phyloP scores from a whole-genome alignment of 2,113 vertebrate species.

The Myxocyprinus asiaticus region DNA sequence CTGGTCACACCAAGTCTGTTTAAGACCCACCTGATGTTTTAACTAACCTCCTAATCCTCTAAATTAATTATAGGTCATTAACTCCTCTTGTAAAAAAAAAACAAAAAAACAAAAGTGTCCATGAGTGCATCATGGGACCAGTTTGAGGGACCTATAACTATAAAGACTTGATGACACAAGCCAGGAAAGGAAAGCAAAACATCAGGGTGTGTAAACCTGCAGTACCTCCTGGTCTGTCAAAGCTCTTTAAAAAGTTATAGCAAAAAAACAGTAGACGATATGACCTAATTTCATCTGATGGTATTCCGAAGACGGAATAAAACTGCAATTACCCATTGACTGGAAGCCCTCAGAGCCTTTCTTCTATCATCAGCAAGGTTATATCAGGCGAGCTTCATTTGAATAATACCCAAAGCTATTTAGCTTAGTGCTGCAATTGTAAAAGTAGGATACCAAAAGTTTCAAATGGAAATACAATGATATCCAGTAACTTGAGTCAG shows the following conservation, averaged over 20 bases:
- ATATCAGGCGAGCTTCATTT: conserved; percentile 19
- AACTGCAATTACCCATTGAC: conserved; percentile 19
- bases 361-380: conserved; percentile 18
- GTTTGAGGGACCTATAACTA: too few relatives aligned
- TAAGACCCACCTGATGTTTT: too few relatives aligned
- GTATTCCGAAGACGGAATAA: conserved; percentile 23
- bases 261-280: not conserved
- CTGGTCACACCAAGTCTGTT: too few relatives aligned
- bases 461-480: not conserved
- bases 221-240: too few relatives aligned
- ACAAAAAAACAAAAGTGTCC: too few relatives aligned
- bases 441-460: not conserved
- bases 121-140: too few relatives aligned
- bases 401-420: conserved; percentile 35
- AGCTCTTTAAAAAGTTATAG: not conserved
- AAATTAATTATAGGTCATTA: too few relatives aligned
- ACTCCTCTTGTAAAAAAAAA: too few relatives aligned
- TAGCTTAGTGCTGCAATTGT: not conserved
- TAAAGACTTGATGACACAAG: too few relatives aligned
- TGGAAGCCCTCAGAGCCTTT: not conserved
- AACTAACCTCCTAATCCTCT: too few relatives aligned
- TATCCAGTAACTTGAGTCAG: not conserved
- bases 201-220: too few relatives aligned
- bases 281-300: conserved; percentile 21
- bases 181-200: too few relatives aligned